Evolutionary conservation across 2,797 vertebrate genomes (phyloP), one percentile per base, ranked within the genome.

Genomic region (Poecilia picta): DNA sequence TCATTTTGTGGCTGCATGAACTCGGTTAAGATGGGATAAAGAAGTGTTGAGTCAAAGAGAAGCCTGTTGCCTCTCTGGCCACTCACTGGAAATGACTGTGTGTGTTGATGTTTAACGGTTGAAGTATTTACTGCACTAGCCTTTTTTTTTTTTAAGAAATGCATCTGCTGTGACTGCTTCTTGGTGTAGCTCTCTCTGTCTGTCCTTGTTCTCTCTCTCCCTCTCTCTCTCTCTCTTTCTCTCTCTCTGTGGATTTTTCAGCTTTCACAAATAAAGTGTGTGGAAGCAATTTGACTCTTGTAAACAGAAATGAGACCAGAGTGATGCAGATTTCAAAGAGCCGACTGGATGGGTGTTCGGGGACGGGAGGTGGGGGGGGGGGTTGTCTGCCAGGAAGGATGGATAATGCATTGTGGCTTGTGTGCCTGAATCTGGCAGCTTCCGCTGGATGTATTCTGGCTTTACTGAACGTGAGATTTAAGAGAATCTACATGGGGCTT

Each of bases 241-340:
- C 28, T 31, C 76, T 23, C 74, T 73, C 76, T 84, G 79, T 72
- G 80, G 45, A 81, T 90, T 84, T 81, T 81, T 88, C 71, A 47
- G 75, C 86, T 73, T 80, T 80, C 55, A 73, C 73, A 64, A 72
- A 91, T 83, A 86, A 90, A 92, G 87, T 87, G 90, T 93, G 91
- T 93, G 92, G 91, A 93, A 94, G 89, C 93, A 88, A 93, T 95
- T 94, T 92, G 72, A 91, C 73, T 89, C 87, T 88, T 89, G 80
- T 94, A 92, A 94, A 94, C 92, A 94, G 81, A 88, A 94, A 93
- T 79, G 83, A 89, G 86, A 87, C 68, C 12, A 68, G 46, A 75
- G 70, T 78, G 85, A 90, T 85, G 89, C 86, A 82, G 79, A 87
- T 88, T 87, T 92, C 88, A 90, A 91, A 93, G 87, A 72, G 73